Percentiles rank a stretch among this genome's conserved stretches.
These are phyloP conservation scores for Thera britannica DNA, from an alignment of 2,888 invertebrate genomes.

Conservation along the genomic window DNA sequence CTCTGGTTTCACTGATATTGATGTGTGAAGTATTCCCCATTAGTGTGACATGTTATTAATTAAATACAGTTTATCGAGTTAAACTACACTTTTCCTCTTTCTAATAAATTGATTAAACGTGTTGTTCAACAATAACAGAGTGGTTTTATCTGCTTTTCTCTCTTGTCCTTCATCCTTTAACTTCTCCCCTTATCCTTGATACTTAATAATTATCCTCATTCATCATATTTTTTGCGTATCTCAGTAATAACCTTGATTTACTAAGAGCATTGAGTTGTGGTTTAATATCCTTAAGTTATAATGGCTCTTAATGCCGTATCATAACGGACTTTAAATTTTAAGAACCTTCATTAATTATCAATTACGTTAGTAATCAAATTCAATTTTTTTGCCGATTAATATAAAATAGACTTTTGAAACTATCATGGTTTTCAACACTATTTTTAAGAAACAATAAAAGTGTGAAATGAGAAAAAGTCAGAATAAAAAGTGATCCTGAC, in stretches of 20 bases:
- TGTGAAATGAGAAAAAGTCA: too few relatives aligned
- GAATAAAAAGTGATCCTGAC: too few relatives aligned
- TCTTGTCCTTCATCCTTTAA: neutral
- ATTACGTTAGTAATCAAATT: neutral
- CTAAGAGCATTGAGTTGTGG: slow-evolving; percentile 10
- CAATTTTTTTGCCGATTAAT: neutral
- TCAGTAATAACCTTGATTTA: slow-evolving; percentile 24
- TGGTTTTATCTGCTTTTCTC: neutral
- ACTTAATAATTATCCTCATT: slow-evolving; percentile 16
- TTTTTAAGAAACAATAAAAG: too few relatives aligned
- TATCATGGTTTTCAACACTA: too few relatives aligned
- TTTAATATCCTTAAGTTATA: slow-evolving; percentile 9
- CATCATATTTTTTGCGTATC: slow-evolving; percentile 21
- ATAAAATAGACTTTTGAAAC: too few relatives aligned
- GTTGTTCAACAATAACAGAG: neutral
- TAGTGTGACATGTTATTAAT: too few relatives aligned
- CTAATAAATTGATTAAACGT: too few relatives aligned
- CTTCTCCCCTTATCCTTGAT: slow-evolving; percentile 10
- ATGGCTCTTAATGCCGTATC: slow-evolving; percentile 7
- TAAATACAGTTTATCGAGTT: too few relatives aligned
- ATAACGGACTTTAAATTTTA: slow-evolving; percentile 1
- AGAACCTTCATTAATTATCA: neutral
- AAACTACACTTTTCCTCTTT: too few relatives aligned
- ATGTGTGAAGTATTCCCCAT: too few relatives aligned
- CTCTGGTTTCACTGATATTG: too few relatives aligned